phyloP scores from a whole-genome alignment of 2,888 invertebrate genomes.

The Thysanoteuthis rhombus region DNA sequence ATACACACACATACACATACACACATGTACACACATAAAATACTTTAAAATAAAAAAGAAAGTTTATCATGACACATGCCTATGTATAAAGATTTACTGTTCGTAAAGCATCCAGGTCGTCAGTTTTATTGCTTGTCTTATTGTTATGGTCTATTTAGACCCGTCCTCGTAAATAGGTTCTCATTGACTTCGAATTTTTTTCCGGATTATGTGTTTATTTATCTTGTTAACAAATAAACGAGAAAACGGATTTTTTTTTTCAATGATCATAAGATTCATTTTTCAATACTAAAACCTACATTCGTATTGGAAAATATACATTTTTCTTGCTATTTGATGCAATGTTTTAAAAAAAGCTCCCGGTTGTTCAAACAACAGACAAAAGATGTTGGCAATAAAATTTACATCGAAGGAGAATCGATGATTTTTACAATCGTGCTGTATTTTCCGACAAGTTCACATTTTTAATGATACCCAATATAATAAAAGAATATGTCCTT shows the following conservation, averaged over 20 bases:
- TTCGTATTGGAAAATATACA: neutral
- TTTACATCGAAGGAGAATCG: neutral
- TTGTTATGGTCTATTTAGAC: neutral
- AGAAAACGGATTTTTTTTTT: neutral
- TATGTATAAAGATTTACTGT: neutral
- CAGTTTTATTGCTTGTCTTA: neutral
- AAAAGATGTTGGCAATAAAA: neutral
- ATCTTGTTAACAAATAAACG: neutral
- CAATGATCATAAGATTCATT: neutral
- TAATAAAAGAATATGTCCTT: too few relatives aligned
- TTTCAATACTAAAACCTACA: neutral
- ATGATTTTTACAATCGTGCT: neutral
- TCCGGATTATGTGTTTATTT: neutral
- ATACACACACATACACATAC: too few relatives aligned
- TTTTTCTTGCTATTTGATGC: neutral
- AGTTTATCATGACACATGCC: neutral
- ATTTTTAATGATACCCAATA: too few relatives aligned
- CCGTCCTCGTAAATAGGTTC: neutral
- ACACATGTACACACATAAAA: too few relatives aligned
- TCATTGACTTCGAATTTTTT: neutral
- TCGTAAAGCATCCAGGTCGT: neutral
- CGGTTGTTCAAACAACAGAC: neutral
- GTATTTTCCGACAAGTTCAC: neutral
- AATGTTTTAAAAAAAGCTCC: neutral
- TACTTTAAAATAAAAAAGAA: too few relatives aligned